Base-by-base conservation (phyloP, 2,797 vertebrate species). In the Valencia hispanica region DNA sequence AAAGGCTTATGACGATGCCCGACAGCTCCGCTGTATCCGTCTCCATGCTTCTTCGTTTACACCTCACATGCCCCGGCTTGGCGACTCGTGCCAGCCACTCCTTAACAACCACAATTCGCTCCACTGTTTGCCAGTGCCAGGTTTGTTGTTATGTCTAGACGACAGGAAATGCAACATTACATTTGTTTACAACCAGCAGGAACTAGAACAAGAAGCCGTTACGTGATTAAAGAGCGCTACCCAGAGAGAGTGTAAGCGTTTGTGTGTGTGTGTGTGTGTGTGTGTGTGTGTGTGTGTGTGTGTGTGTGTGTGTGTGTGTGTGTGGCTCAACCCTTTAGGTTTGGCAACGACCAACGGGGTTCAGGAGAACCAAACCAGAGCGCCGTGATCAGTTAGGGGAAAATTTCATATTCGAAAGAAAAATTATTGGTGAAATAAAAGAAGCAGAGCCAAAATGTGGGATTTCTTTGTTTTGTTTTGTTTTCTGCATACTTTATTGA, bases 101-200 rank as follows among this genome's bases (percentile, higher is more conserved):
- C 89, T 88, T 87, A 81, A 76, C 86, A 89, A 93, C 92, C 92
- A 59, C 92, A 92, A 59, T 79, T 84, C 72, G 70, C 90, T 90
- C 89, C 87, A 88, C 81, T 89, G 86, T 90, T 86, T 88, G 86
- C 87, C 87, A 85, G 80, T 94, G 92, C 94, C 93, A 92, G 92
- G 91, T 93, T 93, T 92, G 89, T 87, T 95, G 93, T 94, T 95
- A 91, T 95, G 95, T 96, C 95, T 96, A 96, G 95, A 96, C 95
- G 92, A 78, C 95, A 96, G 95, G 95, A 96, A 96, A 95, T 95
- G 92, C 95, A 95, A 94, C 91, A 96, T 95, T 96, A 95, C 92
- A 86, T 94, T 95, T 95, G 95, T 95, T 96, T 95, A 95, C 94
- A 93, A 93, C 95, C 94, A 95, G 93, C 94, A 95, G 94, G 95